A percentile compares a stretch with the other conserved stretches of the same genome.
Conservation (phyloP, 64 coral and sea anemone genomes). For the Pachyseris speciosa region DNA sequence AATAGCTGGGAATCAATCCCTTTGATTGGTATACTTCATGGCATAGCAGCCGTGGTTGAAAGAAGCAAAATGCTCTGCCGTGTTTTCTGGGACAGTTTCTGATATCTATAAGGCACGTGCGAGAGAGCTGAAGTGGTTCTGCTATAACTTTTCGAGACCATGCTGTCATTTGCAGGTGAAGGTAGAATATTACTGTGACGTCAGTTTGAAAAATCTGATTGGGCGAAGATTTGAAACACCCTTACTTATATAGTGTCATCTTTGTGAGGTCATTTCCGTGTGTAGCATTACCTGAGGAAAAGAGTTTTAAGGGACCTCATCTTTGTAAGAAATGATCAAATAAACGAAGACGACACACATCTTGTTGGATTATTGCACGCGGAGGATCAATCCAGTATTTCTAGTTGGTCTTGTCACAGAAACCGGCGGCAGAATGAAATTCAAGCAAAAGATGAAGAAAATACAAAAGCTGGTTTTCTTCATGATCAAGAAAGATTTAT, state of each 20-base stretch:
- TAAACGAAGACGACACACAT: not conserved
- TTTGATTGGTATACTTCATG: conserved; percentile 4
- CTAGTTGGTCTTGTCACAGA: not conserved
- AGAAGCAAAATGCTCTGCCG: not conserved
- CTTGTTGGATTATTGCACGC: not conserved
- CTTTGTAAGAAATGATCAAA: too few relatives aligned
- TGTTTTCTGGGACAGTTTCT: not conserved
- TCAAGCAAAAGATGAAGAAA: not conserved
- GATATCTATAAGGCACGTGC: not conserved
- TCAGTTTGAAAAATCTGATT: not conserved
- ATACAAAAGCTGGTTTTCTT: conserved; percentile 41
- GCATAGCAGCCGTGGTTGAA: not conserved
- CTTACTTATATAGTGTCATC: not conserved
- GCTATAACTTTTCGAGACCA: not conserved
- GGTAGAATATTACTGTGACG: too few relatives aligned
- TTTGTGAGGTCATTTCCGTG: not conserved
- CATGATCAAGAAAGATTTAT: conserved; percentile 16
- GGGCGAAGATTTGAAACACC: not conserved
- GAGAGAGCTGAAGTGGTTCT: not conserved
- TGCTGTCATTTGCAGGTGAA: not conserved
- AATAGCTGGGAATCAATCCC: not conserved
- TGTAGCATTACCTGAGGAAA: not conserved
- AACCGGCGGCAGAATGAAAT: not conserved
- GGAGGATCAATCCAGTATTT: not conserved
- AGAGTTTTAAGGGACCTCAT: not conserved